phyloP scores from a whole-genome alignment of 2,797 vertebrate species.

The Paguma larvata region DNA sequence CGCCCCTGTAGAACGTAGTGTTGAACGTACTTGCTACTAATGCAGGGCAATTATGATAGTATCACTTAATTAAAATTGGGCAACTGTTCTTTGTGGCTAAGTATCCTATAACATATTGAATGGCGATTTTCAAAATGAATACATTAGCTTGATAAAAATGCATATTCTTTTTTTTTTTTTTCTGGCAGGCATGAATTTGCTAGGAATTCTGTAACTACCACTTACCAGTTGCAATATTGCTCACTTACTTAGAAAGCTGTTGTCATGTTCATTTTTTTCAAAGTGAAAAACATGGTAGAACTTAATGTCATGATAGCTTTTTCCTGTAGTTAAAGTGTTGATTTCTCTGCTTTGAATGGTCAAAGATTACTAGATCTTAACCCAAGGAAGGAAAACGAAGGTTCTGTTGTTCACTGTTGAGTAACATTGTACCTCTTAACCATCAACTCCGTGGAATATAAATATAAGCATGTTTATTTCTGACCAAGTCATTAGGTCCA shows the following conservation, averaged over 20 bases:
- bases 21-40: not conserved
- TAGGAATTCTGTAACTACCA: not conserved
- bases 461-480: not conserved
- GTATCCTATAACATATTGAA: not conserved
- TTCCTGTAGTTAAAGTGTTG: not conserved
- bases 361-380: not conserved
- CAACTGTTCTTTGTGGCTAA: not conserved
- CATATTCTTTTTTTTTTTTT: not conserved
- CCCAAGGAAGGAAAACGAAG: not conserved
- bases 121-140: not conserved
- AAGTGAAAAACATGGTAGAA: not conserved
- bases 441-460: not conserved
- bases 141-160: not conserved
- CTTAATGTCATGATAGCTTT: not conserved
- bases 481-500: not conserved
- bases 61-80: not conserved
- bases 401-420: not conserved
- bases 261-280: not conserved
- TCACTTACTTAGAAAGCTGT: not conserved
- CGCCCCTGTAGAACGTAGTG: too few species aligned
- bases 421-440: not conserved
- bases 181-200: not conserved
- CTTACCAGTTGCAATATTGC: not conserved
- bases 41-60: not conserved
- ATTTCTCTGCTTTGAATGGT: not conserved